Base-by-base conservation (phyloP, 1,140 invertebrate genomes). In the Brachystomella parvula region DNA sequence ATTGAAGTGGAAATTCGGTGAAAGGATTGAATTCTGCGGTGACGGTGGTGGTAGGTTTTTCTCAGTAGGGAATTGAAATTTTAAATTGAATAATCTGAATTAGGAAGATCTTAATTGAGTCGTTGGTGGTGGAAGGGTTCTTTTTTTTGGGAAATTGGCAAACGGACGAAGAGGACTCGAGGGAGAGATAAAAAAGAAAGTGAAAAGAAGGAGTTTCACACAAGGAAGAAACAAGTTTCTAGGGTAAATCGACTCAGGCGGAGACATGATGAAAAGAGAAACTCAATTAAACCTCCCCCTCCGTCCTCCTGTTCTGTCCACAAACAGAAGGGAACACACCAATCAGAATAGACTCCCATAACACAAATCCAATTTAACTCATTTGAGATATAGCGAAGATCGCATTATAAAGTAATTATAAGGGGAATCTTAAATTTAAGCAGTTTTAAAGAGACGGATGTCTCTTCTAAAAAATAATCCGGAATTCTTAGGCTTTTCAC, bases 31-130 rank as follows among this genome's bases (percentile, higher is more conserved):
- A n/a, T 24, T 64, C 39, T 44, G 47, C 28, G 32, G 28, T 44
- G 53, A 57, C 56, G 31, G 57, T 64, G 66, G 64, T 60, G 62
- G 49, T 58, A 59, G 60, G 35, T 63, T 35, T 61, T 39, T 35
- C 67, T 69, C 63, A 47, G 39, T 47, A 60, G 67, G 63, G 64
- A 64, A 58, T 63, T 35, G 56, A 53, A 53, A 69, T 56, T 67
- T 70, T 65, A 70, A 67, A 72, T 67, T 71, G 69, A 67, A 68
- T 68, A 67, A 63, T 53, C 9, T 17, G 49, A 53, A 53, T 53
- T 53, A 53, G n/a, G n/a, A n/a, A n/a, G 39, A 33, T 30, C 57
- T 57, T 71, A 64, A 66, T 66, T 66, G 30, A 66, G 57, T 69
- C 61, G 19, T 35, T 61, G 12, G 12, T 26, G 24, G 49, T 53